Conservation (phyloP, 2,888 invertebrate genomes). For the Eulithis prunata region DNA sequence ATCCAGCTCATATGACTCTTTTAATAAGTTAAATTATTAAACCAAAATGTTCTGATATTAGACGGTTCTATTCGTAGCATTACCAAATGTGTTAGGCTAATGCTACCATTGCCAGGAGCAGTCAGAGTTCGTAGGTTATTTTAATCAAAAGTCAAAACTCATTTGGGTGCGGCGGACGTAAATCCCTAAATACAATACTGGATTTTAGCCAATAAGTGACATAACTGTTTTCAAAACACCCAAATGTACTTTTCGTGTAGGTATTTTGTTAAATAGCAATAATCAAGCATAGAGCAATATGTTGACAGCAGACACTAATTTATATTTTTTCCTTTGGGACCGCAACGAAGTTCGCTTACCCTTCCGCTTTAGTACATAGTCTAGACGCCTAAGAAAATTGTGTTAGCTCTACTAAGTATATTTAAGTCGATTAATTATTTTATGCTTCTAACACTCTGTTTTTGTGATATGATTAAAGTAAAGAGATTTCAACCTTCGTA, state of each 20-base stretch:
- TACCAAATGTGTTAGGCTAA: background rate
- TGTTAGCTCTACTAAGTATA: background rate
- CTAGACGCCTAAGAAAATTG: background rate
- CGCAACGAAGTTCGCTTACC: conserved; percentile 1
- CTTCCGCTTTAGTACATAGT: background rate
- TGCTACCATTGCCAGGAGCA: background rate
- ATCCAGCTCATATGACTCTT: background rate
- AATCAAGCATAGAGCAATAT: background rate
- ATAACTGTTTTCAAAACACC: too few relatives aligned
- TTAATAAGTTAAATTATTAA: background rate
- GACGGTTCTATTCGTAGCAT: background rate
- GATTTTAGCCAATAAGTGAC: too few relatives aligned
- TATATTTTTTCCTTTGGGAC: conserved; percentile 7
- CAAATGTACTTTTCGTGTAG: too few relatives aligned
- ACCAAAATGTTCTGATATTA: background rate
- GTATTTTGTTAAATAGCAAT: too few relatives aligned
- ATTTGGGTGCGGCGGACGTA: background rate
- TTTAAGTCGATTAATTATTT: background rate
- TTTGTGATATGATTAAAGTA: too few relatives aligned
- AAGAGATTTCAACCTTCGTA: too few relatives aligned
- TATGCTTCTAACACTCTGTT: background rate
- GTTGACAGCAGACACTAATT: background rate
- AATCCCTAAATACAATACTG: too few relatives aligned
- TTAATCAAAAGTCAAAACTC: background rate
- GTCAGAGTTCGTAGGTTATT: background rate